A percentile compares a stretch with the other conserved stretches of the same genome.
Evolutionary conservation across 2,113 vertebrate genomes (phyloP).

Genomic region (Lamprologus ornatipinnis): DNA sequence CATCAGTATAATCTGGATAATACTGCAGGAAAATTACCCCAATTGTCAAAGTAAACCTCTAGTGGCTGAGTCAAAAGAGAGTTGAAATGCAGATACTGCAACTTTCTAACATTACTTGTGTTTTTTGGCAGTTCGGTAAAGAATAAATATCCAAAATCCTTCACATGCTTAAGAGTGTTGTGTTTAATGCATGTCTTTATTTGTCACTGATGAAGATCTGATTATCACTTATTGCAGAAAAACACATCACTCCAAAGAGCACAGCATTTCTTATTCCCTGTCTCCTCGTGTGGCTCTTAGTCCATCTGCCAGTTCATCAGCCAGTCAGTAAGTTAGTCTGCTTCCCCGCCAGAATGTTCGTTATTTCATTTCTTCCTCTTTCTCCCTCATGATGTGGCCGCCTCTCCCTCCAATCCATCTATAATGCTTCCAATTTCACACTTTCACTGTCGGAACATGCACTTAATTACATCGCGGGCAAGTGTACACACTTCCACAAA

Average conservation of each 20-base stretch:
- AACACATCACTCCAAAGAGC: neutral
- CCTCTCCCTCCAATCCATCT: neutral
- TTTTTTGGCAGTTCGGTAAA: neutral
- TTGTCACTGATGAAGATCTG: neutral
- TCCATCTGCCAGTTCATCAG: conserved; percentile 5
- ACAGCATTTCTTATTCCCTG: neutral
- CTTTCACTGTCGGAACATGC: conserved; percentile 26
- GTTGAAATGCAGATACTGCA: neutral
- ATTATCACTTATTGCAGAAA: neutral
- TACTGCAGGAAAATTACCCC: neutral
- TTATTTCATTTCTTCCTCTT: conserved; percentile 4
- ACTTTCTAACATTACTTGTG: fast-evolving
- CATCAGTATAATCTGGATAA: neutral
- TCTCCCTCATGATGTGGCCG: neutral
- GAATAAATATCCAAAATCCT: neutral
- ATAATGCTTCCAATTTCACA: conserved; percentile 38
- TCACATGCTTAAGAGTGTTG: neutral
- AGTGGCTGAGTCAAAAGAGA: neutral
- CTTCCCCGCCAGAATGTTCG: neutral
- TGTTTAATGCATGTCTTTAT: neutral
- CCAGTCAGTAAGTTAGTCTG: neutral
- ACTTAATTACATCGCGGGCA: conserved; percentile 26
- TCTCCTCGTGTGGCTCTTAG: neutral
- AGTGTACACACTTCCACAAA: neutral
- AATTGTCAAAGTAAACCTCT: fast-evolving